Percentiles rank a stretch among this genome's conserved stretches.
These are phyloP conservation scores for Embiotoca jacksoni DNA, from an alignment of 2,113 vertebrate genomes.

Conservation along the genomic window DNA sequence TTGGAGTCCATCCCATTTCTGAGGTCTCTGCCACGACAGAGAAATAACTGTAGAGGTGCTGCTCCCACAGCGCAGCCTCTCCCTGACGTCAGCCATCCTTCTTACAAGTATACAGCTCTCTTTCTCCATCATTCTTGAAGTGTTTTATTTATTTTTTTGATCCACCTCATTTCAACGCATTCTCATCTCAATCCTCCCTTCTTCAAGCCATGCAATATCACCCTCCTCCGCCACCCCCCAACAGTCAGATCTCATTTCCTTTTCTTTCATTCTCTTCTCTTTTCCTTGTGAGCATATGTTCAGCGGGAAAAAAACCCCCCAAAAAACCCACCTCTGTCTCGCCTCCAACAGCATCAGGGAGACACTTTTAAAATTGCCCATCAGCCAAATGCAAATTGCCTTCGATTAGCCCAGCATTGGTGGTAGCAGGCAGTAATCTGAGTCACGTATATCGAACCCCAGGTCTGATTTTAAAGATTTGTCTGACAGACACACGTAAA, in stretches of 20 bases:
- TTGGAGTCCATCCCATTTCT: constrained; percentile 39
- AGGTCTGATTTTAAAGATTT: constrained; percentile 60
- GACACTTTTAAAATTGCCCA: constrained; percentile 68
- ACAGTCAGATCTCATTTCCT: constrained; percentile 34
- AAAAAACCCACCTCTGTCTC: not conserved
- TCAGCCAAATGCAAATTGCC: constrained; percentile 77
- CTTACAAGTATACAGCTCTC: not conserved
- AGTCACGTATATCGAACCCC: constrained; percentile 61
- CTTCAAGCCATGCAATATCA: not conserved
- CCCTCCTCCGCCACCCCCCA: too few species aligned
- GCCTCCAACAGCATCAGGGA: constrained; percentile 53
- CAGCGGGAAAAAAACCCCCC: not conserved
- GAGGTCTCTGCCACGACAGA: constrained; percentile 4
- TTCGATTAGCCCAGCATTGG: constrained; percentile 73
- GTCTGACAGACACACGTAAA: constrained; percentile 43
- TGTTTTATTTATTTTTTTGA: not conserved
- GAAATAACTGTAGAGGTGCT: constrained; percentile 12
- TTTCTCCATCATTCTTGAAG: not conserved
- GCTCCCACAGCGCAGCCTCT: constrained; percentile 16
- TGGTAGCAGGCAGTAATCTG: constrained; percentile 67
- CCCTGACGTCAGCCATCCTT: not conserved
- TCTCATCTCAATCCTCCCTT: constrained; percentile 31
- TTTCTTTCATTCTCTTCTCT: constrained; percentile 28
- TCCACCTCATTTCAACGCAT: constrained; percentile 19
- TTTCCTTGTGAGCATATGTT: constrained; percentile 49